Base-by-base conservation (phyloP, 2,113 vertebrate species). In the Aviceda subcristata region DNA sequence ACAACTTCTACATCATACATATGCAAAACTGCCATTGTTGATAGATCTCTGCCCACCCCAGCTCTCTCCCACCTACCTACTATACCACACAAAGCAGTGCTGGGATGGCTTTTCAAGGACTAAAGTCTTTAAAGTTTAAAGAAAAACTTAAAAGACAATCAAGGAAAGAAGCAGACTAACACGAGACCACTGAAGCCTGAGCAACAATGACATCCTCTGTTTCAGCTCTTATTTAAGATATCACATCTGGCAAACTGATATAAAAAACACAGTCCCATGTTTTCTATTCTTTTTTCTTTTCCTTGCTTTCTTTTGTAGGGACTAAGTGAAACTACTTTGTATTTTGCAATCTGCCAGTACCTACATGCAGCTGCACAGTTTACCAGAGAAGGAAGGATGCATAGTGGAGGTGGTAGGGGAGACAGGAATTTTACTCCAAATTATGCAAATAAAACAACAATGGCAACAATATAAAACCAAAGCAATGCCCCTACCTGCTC, bases 51-150 rank as follows among this genome's bases (percentile, higher is more conserved):
- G n/a, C n/a, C n/a, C n/a, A n/a, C n/a, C 7, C 11, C 50, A 15
- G 50, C 23, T 94, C 41, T 80, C 24, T 73, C n/a, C 74, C 53
- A 67, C 12, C 36, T 93, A 7, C 55, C 34, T 89, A 8, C 38
- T 43, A 3, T 64, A 71, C 82, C 78, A 72, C 43, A 88, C 14
- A 86, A 50, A 94, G 24, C 7, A 83, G 24, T 6, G 1, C 21
- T 72, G 62, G 71, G 45, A 68, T 66, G 53, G 20, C 11, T 88
- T 94, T 95, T 88, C n/a, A 93, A 60, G 60, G 39, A 81, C 64
- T 85, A 66, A 91, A 91, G 29, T 77, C 55, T 90, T 92, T 85
- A 46, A 86, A 88, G 19, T 75, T 94, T 73, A 96, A 95, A 96
- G 50, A 46, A 80, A 89, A 76, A 29, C n/a, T 86, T 89, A 34